Base-by-base conservation (phyloP, 2,888 invertebrate species). In the Pseudococcus viburni region DNA sequence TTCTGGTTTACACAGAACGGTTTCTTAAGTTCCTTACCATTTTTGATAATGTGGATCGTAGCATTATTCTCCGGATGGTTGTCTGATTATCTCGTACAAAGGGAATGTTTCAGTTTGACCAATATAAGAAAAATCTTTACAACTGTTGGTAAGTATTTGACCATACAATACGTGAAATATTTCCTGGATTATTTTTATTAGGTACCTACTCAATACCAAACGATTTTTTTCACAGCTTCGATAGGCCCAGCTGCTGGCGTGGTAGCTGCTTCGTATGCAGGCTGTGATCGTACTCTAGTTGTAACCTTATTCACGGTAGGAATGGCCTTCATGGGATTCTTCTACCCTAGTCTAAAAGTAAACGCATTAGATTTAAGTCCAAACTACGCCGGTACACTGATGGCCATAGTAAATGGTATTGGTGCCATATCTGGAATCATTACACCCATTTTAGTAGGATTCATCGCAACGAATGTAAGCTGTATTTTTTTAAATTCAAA, bases 361-460 rank as follows among this genome's bases (percentile, higher is more conserved):
- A 95, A 94, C 91, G 94, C 94, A 0, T 91, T 95, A 88, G 94
- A 95, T 91, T 92, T 95, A 90, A 94, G 94, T 91, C 93, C 94
- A 85, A 94, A 94, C 91, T 94, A 94, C 91, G 94, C 94, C 0
- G 94, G 94, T 4, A 94, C 94, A 0, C 92, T 94, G 89, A 95
- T 94, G 94, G 94, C 94, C 5, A 94, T 94, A 46, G 94, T 94
- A 11, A 94, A 94, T 90, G 95, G 95, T 0, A 94, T 95, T 83
- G 95, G 95, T 19, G 95, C 95, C 0, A 93, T 95, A 22, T 94
- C 95, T 0, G 95, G 95, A 64, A 95, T 95, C 90, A 92, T 95
- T 39, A 94, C 94, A 0, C 94, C 94, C 0, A 94, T 94, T 90
- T 91, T 94, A 86, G 92, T 94, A 83, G 94, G 94, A 73, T 91